Evolutionary conservation across 35 echinoderm and acorn worm genomes (phyloP).

Genomic region (Ptychodera flava): DNA sequence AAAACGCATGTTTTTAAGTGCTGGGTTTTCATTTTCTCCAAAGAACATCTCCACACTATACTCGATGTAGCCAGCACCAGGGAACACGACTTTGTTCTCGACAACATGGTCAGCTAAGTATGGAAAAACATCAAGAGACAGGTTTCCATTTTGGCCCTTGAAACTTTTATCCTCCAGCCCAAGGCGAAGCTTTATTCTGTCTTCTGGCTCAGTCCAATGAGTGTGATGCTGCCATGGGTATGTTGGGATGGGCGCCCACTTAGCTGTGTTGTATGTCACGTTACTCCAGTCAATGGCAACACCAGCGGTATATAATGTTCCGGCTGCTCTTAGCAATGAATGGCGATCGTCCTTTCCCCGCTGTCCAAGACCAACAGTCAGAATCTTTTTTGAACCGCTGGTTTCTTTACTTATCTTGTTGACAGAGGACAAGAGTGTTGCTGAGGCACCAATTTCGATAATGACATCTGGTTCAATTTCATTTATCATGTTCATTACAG

Average conservation of each 20-base stretch:
- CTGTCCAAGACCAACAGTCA: conserved; percentile 42
- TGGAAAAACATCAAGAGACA: conserved; percentile 63
- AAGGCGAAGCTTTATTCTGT: conserved; percentile 59
- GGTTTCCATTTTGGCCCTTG: too few relatives aligned
- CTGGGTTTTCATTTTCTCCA: conserved; percentile 14
- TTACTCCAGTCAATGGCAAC: conserved; percentile 60
- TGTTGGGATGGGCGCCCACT: too few relatives aligned
- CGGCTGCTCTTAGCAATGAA: conserved; percentile 36
- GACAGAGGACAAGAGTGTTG: conserved; percentile 56
- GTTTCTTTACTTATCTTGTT: conserved; percentile 58
- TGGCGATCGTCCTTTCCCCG: conserved; percentile 63
- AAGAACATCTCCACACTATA: conserved; percentile 46
- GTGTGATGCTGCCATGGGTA: conserved; percentile 88
- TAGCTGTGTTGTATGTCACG: conserved; percentile 40
- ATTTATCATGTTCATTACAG: conserved; percentile 54
- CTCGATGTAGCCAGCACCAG: conserved; percentile 53
- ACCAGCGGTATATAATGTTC: conserved; percentile 42
- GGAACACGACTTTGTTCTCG: conserved; percentile 46
- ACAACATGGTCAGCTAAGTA: conserved; percentile 54
- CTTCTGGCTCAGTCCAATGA: conserved; percentile 64
- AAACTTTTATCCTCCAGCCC: conserved; percentile 68
- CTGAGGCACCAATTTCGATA: conserved; percentile 61
- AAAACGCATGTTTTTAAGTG: conserved; percentile 54
- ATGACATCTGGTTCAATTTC: conserved; percentile 50
- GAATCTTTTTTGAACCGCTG: conserved; percentile 20